These are phyloP conservation scores for Ursus arctos DNA, from an alignment of 2,113 vertebrate species.

Conservation along the genomic window DNA sequence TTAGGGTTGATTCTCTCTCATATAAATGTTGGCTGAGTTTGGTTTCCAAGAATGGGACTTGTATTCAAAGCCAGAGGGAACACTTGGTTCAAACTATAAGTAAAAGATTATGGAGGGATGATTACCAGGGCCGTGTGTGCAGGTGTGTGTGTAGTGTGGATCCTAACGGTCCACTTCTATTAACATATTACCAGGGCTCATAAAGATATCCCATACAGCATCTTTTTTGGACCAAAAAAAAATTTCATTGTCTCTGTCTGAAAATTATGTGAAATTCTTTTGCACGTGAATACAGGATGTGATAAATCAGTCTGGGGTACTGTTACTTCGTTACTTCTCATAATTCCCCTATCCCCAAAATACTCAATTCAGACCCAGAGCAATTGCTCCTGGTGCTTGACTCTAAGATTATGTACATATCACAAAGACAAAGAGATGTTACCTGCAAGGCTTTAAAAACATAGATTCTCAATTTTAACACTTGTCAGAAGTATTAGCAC, in stretches of 20 bases:
- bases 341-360: neutral
- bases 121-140: neutral
- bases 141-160: neutral
- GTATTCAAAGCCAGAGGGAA: neutral
- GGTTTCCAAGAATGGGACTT: neutral
- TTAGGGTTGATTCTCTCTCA: neutral
- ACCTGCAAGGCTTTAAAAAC: constrained; percentile 33
- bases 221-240: neutral
- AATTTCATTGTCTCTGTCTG: neutral
- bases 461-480: constrained; percentile 65
- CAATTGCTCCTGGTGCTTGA: neutral
- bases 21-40: constrained; percentile 12
- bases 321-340: constrained; percentile 49
- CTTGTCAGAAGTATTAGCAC: constrained; percentile 76
- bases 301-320: constrained; percentile 45
- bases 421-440: constrained; percentile 58
- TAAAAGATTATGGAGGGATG: neutral
- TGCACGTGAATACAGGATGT: neutral
- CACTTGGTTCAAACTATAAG: neutral
- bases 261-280: constrained; percentile 54
- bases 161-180: neutral
- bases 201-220: neutral
- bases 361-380: constrained; percentile 7
- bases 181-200: neutral
- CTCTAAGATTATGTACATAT: constrained; percentile 28